phyloP scores from a whole-genome alignment of 1,140 invertebrate species.

The Planococcus citri region DNA sequence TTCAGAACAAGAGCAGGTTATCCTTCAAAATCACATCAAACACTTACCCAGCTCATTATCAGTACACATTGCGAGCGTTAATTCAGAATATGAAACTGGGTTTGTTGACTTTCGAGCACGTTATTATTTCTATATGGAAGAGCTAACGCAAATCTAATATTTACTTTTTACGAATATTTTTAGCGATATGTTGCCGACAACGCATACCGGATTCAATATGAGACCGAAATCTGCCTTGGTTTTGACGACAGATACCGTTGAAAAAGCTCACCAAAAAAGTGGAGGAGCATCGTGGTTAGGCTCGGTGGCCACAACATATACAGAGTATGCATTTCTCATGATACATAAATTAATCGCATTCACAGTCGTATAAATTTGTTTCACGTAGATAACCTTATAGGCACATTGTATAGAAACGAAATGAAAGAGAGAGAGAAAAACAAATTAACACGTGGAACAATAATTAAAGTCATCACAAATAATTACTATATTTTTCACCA shows the following conservation, averaged over 20 bases:
- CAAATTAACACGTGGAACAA: slow-evolving; percentile 20
- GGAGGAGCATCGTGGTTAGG: neutral
- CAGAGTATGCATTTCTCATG: neutral
- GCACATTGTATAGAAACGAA: no score
- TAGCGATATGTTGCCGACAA: neutral
- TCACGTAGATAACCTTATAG: no score
- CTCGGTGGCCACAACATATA: neutral
- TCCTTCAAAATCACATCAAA: slow-evolving; percentile 3
- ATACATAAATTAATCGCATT: neutral
- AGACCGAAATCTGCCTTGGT: slow-evolving; percentile 23
- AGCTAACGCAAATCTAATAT: no score
- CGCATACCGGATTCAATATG: slow-evolving; percentile 11
- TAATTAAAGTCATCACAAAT: slow-evolving; percentile 19
- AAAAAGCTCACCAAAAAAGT: neutral
- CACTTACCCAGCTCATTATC: neutral
- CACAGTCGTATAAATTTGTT: no score
- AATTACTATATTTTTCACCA: slow-evolving; percentile 17
- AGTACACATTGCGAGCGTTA: slow-evolving; percentile 21
- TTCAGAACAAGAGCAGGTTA: slow-evolving; percentile 21
- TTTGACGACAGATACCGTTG: neutral
- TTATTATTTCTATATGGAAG: neutral
- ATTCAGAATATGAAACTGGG: slow-evolving; percentile 10
- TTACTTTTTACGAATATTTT: neutral
- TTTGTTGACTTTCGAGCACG: no score
- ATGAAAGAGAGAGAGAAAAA: no score